A percentile compares a stretch with the other conserved stretches of the same genome.
phyloP scores from a whole-genome alignment of 2,888 invertebrate species.

The Bellardia pandia region DNA sequence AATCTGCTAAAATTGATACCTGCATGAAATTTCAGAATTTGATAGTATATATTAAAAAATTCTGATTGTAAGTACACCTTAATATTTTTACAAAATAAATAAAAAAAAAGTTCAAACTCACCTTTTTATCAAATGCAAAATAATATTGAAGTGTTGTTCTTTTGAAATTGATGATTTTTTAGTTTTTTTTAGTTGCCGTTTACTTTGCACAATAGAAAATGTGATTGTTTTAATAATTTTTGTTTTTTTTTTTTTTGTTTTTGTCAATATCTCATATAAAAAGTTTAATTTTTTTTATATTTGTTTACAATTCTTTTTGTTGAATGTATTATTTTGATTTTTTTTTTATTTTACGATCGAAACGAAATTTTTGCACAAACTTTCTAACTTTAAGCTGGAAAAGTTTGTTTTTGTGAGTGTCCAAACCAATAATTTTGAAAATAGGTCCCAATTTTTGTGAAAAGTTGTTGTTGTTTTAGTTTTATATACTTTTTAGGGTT shows the following conservation, averaged over 20 bases:
- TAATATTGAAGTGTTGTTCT: slow-evolving; percentile 3
- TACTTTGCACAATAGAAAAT: slow-evolving; percentile 8
- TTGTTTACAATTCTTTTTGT: slow-evolving; percentile 68
- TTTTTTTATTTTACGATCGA: slow-evolving; percentile 78
- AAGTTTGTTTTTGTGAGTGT: slow-evolving; percentile 75
- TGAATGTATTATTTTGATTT: slow-evolving; percentile 68
- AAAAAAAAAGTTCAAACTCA: slow-evolving; percentile 31
- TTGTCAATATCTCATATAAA: slow-evolving; percentile 3
- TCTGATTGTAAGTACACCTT: neutral
- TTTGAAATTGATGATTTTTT: slow-evolving; percentile 13
- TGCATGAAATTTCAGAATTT: too few species aligned
- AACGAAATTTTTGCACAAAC: slow-evolving; percentile 84
- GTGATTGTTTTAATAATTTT: neutral
- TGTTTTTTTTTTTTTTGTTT: slow-evolving; percentile 4
- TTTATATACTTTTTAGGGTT: slow-evolving; percentile 26
- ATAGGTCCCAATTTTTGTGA: slow-evolving; percentile 81
- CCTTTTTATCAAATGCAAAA: slow-evolving; percentile 62
- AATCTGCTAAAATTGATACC: too few species aligned
- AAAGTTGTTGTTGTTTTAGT: slow-evolving; percentile 60
- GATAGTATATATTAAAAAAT: neutral
- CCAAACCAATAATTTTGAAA: slow-evolving; percentile 84
- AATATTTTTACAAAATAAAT: neutral
- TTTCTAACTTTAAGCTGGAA: slow-evolving; percentile 72
- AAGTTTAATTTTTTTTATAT: slow-evolving; percentile 39
- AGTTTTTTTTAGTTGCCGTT: neutral